Evolutionary conservation across 2,797 vertebrate genomes (phyloP), one percentile per base, ranked within the genome.

Genomic region (Coregonus ussuriensis): DNA sequence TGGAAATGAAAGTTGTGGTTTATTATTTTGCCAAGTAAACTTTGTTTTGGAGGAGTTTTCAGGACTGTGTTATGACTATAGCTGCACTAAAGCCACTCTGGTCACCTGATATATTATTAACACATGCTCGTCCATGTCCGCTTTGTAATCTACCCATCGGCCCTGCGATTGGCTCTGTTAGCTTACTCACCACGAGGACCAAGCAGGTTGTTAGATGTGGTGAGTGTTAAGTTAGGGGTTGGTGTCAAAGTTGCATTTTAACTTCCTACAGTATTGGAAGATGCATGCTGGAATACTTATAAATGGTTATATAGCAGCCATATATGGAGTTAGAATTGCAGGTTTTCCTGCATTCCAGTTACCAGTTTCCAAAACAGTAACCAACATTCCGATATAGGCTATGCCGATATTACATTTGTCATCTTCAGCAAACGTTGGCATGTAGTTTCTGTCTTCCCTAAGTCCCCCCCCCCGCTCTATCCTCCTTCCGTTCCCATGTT

Each of bases 331-430:
- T 16, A n/a, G n/a, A 31, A 25, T 25, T n/a, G 59, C 4, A 69
- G 21, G 11, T 15, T 69, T 72, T 11, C 3, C 47, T 70, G 18
- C 31, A 71, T 79, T 47, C 41, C 6, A 4, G 71, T 74, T 72
- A 74, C 21, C 68, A 52, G 16, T 25, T 25, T 25, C 25, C 25
- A 25, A 25, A 59, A 59, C 54, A 59, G 54, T 59, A 56, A 6
- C 53, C 5, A 59, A n/a, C n/a, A 59, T 2, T 16, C 16, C 18
- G 41, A 47, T 47, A 47, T 47, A 9, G 9, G 41, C 7, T 6
- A 47, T 3, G 41, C 6, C 1, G 54, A 59, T 16, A 59, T 76
- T 69, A 78, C 7, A 35, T 4, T 21, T 4, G 15, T n/a, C 47
- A 52, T 59, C 21, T 59, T 59, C 54, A 59, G 18, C 1, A 59